phyloP scores from a whole-genome alignment of 2,888 invertebrate species.

The Oxystoma pomonae region DNA sequence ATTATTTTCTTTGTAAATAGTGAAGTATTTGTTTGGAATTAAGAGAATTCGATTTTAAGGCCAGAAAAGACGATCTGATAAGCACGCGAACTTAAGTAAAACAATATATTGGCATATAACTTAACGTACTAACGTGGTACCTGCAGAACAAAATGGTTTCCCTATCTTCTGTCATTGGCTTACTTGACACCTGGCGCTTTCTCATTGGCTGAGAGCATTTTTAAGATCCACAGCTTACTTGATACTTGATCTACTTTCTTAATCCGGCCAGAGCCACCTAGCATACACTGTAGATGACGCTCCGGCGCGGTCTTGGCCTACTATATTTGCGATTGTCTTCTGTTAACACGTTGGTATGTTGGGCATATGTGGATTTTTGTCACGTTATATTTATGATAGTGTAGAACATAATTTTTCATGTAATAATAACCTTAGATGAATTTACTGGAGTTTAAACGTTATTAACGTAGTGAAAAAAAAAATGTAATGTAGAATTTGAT shows the following conservation, averaged over 20 bases:
- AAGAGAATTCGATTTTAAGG: constrained; percentile 23
- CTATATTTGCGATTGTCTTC: too few species aligned
- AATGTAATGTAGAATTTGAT: constrained; percentile 40
- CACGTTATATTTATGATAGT: constrained; percentile 16
- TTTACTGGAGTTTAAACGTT: constrained; percentile 19
- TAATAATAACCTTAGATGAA: constrained; percentile 26
- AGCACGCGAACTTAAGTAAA: background rate
- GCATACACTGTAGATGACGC: too few species aligned
- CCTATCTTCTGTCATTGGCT: too few species aligned
- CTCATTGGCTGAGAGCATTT: too few species aligned
- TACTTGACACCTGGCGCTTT: too few species aligned
- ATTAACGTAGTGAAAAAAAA: constrained; percentile 23
- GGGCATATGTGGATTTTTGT: background rate
- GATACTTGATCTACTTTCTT: too few species aligned
- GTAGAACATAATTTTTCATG: constrained; percentile 18
- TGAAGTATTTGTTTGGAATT: constrained; percentile 32
- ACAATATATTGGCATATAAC: too few species aligned
- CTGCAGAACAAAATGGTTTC: too few species aligned
- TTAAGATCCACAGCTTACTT: too few species aligned
- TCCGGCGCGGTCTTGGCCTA: too few species aligned
- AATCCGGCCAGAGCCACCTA: too few species aligned
- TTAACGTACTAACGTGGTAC: too few species aligned
- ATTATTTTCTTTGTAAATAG: constrained; percentile 31
- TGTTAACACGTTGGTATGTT: background rate
- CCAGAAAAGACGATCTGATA: background rate